Evolutionary conservation across 2,113 vertebrate species (phyloP).

Genomic region (Porphyrio hochstetteri): DNA sequence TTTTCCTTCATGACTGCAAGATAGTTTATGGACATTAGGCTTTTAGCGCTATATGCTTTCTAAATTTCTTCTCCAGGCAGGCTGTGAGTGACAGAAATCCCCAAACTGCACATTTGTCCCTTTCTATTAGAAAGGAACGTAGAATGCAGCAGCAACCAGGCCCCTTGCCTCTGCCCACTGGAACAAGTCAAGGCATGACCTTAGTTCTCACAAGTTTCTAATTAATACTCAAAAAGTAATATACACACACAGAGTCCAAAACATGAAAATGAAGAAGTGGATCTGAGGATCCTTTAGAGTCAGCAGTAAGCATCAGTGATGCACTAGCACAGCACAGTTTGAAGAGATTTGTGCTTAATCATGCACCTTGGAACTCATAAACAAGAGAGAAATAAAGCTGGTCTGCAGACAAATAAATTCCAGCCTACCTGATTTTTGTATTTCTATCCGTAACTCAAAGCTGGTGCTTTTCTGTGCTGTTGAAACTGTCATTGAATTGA

Average conservation of each 20-base stretch:
- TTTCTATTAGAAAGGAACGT: background rate
- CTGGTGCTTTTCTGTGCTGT: conserved; percentile 56
- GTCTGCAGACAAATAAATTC: conserved; percentile 2
- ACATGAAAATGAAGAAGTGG: background rate
- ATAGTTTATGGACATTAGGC: background rate
- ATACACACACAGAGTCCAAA: background rate
- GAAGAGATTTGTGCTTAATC: conserved; percentile 9
- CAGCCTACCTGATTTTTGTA: conserved; percentile 45
- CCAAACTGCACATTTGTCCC: background rate
- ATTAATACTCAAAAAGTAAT: background rate
- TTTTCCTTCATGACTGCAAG: background rate
- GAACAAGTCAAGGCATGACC: background rate
- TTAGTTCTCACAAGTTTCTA: background rate
- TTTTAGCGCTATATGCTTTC: background rate
- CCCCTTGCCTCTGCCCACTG: background rate
- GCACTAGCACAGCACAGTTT: background rate
- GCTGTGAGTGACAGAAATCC: background rate
- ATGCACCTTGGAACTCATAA: conserved; percentile 12
- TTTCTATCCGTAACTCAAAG: conserved; percentile 54
- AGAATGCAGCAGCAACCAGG: background rate
- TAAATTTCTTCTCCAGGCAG: background rate
- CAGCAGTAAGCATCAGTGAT: conserved; percentile 1
- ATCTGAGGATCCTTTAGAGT: background rate
- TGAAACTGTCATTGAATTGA: conserved; percentile 73
- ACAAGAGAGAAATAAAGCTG: conserved; percentile 49